Evolutionary conservation across 92 coral and sea anemone species (phyloP), one percentile per base, ranked within the genome.

Genomic region (Phenganax subtilis): DNA sequence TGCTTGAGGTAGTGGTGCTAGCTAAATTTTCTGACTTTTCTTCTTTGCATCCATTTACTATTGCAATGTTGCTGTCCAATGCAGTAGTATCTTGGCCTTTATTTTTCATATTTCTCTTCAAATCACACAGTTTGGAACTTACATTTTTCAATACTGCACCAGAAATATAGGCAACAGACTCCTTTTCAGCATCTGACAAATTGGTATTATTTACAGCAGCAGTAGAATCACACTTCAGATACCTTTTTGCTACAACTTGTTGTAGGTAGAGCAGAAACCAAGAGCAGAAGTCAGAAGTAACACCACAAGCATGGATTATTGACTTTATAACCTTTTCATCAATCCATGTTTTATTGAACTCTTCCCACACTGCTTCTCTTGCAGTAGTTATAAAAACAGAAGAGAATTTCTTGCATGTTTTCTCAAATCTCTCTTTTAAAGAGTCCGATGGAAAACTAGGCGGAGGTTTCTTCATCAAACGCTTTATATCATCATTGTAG

Each of bases 341-440:
- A 1, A 20, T 28, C 73, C 73, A 68, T 28, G 29, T 6, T 20
- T 68, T 68, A 20, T 68, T 68, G 15, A 68, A 68, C 16, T 68
- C 73, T 30, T 68, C 73, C 73, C 73, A 68, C 73, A 68, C 29
- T 28, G 73, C 11, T 68, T 68, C 73, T 68, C 73, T 68, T 28
- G 52, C 73, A 9, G 52, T 68, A 68, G 73, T 68, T 6, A 29
- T 30, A 68, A 68, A 68, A 30, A 7, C 7, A 29, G 73, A 68
- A 30, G 73, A 68, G 16, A 30, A 68, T 10, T 68, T 68, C 15
- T 3, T 68, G 53, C 73, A 68, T 6, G 73, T 68, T 30, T 68
- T 68, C 53, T 68, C 37, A 15, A 66, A 17, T 66, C 72, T 66
- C 10, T 66, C 51, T 17, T 66, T 25, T 14, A 66, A 66, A 66